A percentile compares a stretch with the other conserved stretches of the same genome.
Evolutionary conservation across 2,888 invertebrate genomes (phyloP).

Genomic region (Alcis repandata): DNA sequence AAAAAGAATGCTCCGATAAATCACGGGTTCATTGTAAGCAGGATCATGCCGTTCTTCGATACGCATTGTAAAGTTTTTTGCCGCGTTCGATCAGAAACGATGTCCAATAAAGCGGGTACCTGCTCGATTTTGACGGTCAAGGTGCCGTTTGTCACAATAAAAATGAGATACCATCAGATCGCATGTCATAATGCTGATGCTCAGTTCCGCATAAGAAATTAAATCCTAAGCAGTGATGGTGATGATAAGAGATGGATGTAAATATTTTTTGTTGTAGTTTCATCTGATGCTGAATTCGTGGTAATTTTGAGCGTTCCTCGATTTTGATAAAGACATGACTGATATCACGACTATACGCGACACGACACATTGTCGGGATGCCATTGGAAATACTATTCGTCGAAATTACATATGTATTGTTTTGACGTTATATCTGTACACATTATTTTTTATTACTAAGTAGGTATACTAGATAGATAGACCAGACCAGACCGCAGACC

Average conservation of each 20-base stretch:
- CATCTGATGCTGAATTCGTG: neutral
- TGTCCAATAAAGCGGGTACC: constrained; percentile 77
- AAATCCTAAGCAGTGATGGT: constrained; percentile 31
- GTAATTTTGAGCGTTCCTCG: neutral
- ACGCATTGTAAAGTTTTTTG: constrained; percentile 71
- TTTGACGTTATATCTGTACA: too few relatives aligned
- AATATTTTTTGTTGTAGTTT: neutral
- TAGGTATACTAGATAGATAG: too few relatives aligned
- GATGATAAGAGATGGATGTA: constrained; percentile 36
- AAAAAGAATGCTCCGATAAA: constrained; percentile 83
- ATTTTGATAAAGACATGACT: too few relatives aligned
- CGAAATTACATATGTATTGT: too few relatives aligned
- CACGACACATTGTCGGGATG: too few relatives aligned
- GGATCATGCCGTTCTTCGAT: constrained; percentile 74
- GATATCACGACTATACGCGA: too few relatives aligned
- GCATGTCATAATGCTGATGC: constrained; percentile 55
- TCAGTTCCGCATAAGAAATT: constrained; percentile 66
- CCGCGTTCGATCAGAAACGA: constrained; percentile 70
- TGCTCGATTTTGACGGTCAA: constrained; percentile 82
- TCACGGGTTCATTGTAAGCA: constrained; percentile 79
- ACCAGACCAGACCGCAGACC: too few relatives aligned
- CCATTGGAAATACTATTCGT: too few relatives aligned
- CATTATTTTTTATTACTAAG: too few relatives aligned
- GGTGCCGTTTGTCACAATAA: constrained; percentile 83
- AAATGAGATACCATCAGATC: constrained; percentile 69